Percentiles rank a stretch among this genome's conserved stretches.
Evolutionary conservation across 2,797 vertebrate species (phyloP).

Genomic region (Fratercula arctica): DNA sequence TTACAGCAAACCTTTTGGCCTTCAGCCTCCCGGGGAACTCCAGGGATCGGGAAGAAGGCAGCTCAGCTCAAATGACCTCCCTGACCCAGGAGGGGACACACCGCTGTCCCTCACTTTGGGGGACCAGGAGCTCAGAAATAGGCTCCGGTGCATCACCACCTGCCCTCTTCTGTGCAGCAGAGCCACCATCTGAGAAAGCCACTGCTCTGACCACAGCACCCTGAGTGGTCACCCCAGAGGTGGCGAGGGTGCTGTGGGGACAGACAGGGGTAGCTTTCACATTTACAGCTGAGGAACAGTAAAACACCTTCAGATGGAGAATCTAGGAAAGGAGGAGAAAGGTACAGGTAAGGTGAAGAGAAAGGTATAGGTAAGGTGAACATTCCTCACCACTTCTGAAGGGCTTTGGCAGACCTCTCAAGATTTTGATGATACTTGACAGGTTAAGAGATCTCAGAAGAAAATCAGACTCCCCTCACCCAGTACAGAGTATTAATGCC

Average conservation of each 20-base stretch:
- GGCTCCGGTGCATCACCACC: not conserved
- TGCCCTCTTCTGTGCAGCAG: not conserved
- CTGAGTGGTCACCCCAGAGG: not conserved
- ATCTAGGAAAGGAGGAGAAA: not conserved
- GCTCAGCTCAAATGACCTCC: not conserved
- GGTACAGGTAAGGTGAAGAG: no score
- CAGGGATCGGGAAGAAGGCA: not conserved
- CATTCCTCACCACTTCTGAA: not conserved
- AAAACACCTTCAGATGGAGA: not conserved
- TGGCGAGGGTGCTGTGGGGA: not conserved
- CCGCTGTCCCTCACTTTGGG: not conserved
- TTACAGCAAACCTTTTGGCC: not conserved
- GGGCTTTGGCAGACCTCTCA: not conserved
- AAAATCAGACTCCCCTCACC: not conserved
- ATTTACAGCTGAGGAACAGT: not conserved
- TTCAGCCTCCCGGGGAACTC: not conserved
- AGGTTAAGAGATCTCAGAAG: not conserved
- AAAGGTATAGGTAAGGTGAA: not conserved
- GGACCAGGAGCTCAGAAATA: not conserved
- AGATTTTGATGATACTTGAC: not conserved
- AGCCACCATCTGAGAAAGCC: not conserved
- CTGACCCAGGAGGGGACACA: not conserved
- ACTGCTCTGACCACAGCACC: fast-evolving
- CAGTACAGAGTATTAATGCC: not conserved
- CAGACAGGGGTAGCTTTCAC: not conserved